A percentile compares a stretch with the other conserved stretches of the same genome.
Evolutionary conservation across 2,797 vertebrate species (phyloP).

Genomic region (Garrulus glandarius): DNA sequence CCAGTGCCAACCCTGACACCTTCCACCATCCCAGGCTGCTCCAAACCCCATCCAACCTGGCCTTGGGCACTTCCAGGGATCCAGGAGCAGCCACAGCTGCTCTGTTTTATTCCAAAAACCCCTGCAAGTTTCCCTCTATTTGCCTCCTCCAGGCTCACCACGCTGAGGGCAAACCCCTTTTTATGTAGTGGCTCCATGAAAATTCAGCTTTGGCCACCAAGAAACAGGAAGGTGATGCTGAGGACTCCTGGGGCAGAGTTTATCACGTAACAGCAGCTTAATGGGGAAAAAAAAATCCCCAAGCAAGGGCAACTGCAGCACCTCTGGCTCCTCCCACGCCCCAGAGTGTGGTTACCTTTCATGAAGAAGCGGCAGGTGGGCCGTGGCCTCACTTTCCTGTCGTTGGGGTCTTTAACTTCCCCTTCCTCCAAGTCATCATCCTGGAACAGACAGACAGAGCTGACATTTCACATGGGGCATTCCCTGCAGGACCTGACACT

Average conservation of each 20-base stretch:
- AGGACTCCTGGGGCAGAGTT: neutral
- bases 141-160: neutral
- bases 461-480: neutral
- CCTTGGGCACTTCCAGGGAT: neutral
- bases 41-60: neutral
- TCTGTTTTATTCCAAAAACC: neutral
- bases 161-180: neutral
- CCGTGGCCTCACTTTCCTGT: constrained; percentile 91
- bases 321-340: rapidly evolving
- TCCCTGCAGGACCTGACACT: neutral
- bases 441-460: constrained; percentile 74
- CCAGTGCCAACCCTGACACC: neutral
- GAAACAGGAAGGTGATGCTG: neutral
- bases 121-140: neutral
- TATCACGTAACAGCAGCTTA: neutral
- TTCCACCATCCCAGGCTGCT: neutral
- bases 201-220: neutral
- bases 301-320: rapidly evolving
- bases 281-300: neutral
- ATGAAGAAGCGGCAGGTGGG: constrained; percentile 98
- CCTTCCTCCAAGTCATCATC: constrained; percentile 98
- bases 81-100: neutral
- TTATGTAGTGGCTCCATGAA: neutral
- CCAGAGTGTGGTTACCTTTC: constrained; percentile 82
- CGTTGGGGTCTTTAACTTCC: constrained; percentile 94